These are phyloP conservation scores for Leptothorax acervorum DNA, from an alignment of 2,888 invertebrate genomes.

Conservation along the genomic window DNA sequence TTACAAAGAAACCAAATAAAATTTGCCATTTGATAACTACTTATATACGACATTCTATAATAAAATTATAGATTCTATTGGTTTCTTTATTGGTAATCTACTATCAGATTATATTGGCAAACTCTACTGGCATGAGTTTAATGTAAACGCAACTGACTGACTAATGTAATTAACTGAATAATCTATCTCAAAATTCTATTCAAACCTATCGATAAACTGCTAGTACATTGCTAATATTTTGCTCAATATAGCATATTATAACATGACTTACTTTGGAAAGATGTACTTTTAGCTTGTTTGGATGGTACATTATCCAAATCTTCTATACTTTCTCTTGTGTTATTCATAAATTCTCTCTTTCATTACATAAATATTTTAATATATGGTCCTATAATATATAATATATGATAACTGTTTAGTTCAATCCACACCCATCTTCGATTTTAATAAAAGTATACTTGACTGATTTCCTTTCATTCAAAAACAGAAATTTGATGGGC, in stretches of 20 bases:
- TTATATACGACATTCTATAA: neutral
- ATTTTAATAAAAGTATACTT: neutral
- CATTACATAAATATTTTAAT: neutral
- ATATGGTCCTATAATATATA: neutral
- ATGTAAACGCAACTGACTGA: neutral
- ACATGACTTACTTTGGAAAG: conserved; percentile 59
- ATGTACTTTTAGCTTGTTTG: conserved; percentile 73
- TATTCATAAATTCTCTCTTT: conserved; percentile 16
- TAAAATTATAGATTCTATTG: neutral
- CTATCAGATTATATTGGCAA: neutral
- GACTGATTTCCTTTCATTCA: neutral
- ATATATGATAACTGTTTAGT: no score
- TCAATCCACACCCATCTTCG: neutral
- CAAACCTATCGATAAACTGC: neutral
- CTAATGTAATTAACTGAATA: neutral
- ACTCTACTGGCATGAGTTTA: neutral
- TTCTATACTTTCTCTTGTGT: conserved; percentile 6
- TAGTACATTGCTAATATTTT: neutral
- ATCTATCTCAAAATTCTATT: neutral
- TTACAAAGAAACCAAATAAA: neutral
- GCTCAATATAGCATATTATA: neutral
- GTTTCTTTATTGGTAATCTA: neutral
- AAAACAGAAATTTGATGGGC: neutral
- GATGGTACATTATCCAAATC: conserved; percentile 57
- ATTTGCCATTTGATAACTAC: neutral